Base-by-base conservation (phyloP, 2,113 vertebrate species). In the Nansenia antarctica region DNA sequence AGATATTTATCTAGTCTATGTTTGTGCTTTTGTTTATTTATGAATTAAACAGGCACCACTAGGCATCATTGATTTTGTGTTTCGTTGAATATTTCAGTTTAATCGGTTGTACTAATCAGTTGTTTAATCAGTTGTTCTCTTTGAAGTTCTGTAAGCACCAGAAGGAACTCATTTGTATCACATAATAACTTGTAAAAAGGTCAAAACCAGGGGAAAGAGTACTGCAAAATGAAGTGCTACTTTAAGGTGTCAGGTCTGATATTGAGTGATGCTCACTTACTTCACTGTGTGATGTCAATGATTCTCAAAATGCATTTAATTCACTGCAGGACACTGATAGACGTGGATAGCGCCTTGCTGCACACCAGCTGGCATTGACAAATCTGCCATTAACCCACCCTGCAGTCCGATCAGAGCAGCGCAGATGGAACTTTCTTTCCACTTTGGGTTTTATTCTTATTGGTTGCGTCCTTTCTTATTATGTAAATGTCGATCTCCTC, bases 231-330 rank as follows among this genome's bases (percentile, higher is more conserved):
- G n/a, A n/a, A n/a, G n/a, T n/a, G n/a, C n/a, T n/a, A n/a, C n/a
- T n/a, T n/a, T 49, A 14, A 22, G 45, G 45, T 64, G 47, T 57
- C 35, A 55, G 31, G 15, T 15, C 49, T 57, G 67, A 47, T 32
- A 26, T 9, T n/a, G 69, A 58, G 35, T 37, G 9, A 66, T 12
- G 14, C 35, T 45, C 49, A 20, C 59, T 27, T 42, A 5, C 30
- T 62, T 27, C 30, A 3, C 1, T 30, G 22, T 22, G 26, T 27
- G 52, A 22, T 37, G 52, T 57, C 34, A 26, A 52, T 72, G 54
- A 61, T 61, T 73, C 32, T 67, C 26, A 53, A 30, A n/a, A 8
- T 37, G n/a, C 59, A 26, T 31, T 67, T 67, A 67, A 59, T 73
- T 67, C 39, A 59, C 39, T 32, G 15, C 30, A 29, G 55, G n/a